Base-by-base conservation (phyloP, 2,888 invertebrate species). In the Hydriomena furcata region DNA sequence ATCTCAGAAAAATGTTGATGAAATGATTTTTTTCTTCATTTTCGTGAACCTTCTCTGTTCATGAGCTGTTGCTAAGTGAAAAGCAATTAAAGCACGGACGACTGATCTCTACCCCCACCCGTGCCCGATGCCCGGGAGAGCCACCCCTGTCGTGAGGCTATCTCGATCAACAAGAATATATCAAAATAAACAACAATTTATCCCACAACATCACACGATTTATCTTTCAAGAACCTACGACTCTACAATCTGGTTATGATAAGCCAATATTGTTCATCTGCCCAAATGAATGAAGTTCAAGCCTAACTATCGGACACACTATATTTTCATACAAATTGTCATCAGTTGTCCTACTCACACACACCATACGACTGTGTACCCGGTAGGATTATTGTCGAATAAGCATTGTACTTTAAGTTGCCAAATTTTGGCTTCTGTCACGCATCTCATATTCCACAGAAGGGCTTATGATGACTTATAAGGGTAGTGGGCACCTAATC, bases 41-140 rank as follows among this genome's bases (percentile, higher is more conserved):
- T 84, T 87, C 83, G 74, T 84, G 76, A 82, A 71, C 76, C 73
- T 80, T 84, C 78, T 77, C 82, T 86, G 85, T 87, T 89, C 86
- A 88, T 87, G 85, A 89, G 83, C 87, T 86, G 88, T 89, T 89
- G 90, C 88, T 90, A 89, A 89, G 90, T 89, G 87, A 88, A 89
- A 89, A 89, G 88, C 90, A 90, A 89, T 90, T 90, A 90, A 89
- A 89, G 83, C 88, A 91, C 84, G 91, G 91, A 81, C 88, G 91
- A 91, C 86, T 89, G 91, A 91, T 91, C 91, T 78, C 81, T 79
- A 64, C 79, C 72, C 76, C 74, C 73, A 56, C 76, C 56, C 52
- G 76, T n/a, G 56, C 65, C 65, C 65, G 12, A 17, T 17, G 17
- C 17, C 17, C 17, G 66, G 55, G 58, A 56, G 61, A 60, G 50